Conservation (phyloP, 2,797 vertebrate genomes). For the Mus caroli region DNA sequence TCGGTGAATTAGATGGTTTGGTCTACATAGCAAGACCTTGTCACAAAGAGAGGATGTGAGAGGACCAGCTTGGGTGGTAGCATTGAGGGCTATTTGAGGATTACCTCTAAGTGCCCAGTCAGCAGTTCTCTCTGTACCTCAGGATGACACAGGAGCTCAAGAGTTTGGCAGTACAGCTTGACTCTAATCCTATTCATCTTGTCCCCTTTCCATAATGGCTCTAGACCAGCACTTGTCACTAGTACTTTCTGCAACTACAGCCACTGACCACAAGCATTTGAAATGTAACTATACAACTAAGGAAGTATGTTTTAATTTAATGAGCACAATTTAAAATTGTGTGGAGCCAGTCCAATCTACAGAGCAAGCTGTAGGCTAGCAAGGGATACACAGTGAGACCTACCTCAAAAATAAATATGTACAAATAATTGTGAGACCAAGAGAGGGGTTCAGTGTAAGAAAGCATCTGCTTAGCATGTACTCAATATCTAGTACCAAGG, state of each 20-base stretch:
- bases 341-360: background rate
- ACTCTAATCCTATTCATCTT: background rate
- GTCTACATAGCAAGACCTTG: background rate
- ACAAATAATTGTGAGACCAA: background rate
- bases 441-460: background rate
- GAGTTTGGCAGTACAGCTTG: background rate
- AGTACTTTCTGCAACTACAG: constrained; percentile 49
- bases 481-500: background rate
- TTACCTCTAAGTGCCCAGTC: background rate
- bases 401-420: background rate
- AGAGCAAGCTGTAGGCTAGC: background rate
- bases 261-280: constrained; percentile 4
- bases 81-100: background rate
- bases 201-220: constrained; percentile 58
- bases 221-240: constrained; percentile 13
- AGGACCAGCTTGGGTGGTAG: background rate
- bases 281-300: background rate
- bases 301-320: constrained; percentile 29
- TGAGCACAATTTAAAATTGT: background rate
- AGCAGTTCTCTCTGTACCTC: background rate
- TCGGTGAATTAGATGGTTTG: background rate
- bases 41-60: background rate
- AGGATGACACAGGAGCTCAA: background rate
- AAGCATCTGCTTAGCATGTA: background rate
- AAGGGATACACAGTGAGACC: background rate